Base-by-base conservation (phyloP, 2,113 vertebrate genomes). In the Trinectes maculatus region DNA sequence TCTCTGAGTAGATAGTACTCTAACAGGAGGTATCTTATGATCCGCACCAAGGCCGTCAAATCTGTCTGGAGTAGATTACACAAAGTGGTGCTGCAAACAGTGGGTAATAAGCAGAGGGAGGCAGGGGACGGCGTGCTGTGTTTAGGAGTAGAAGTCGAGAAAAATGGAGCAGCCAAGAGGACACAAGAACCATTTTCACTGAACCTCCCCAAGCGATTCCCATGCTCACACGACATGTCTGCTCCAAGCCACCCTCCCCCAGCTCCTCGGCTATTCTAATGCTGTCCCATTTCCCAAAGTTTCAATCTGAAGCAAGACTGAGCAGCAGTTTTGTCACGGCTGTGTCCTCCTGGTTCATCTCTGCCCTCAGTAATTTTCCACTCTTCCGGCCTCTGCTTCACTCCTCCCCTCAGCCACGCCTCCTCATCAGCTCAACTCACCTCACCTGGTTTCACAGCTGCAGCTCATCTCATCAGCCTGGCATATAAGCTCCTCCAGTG, bases 81-180 rank as follows among this genome's bases (percentile, higher is more conserved):
- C 71, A 82, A 76, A 86, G 79, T 78, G 79, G 73, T 77, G 72
- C 74, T 67, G 75, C 77, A 82, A 84, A 87, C 70, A 75, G 63
- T 62, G 68, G 77, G 71, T 71, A 63, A 87, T 83, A 81, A 83
- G 81, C 74, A 77, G 71, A 68, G 49, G 43, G 74, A 69, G 79
- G 51, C 31, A 73, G 72, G 67, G 46, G 29, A 54, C 18, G 5
- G 68, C 49, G 51, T 51, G 47, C 70, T 53, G 82, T 33, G 64
- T 79, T 79, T 72, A 71, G 62, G 63, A 52, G 52, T 42, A 59
- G 37, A 40, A 43, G 65, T 70, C 16, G 54, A 63, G 15, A 59
- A 74, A 83, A 85, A 70, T 76, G 75, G 81, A 87, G 58, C 74
- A 79, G 83, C 55, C 51, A 29, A 83, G 56, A 68, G 74, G 63